Evolutionary conservation across 2,888 invertebrate genomes (phyloP).

Genomic region (Andrena bicolor): DNA sequence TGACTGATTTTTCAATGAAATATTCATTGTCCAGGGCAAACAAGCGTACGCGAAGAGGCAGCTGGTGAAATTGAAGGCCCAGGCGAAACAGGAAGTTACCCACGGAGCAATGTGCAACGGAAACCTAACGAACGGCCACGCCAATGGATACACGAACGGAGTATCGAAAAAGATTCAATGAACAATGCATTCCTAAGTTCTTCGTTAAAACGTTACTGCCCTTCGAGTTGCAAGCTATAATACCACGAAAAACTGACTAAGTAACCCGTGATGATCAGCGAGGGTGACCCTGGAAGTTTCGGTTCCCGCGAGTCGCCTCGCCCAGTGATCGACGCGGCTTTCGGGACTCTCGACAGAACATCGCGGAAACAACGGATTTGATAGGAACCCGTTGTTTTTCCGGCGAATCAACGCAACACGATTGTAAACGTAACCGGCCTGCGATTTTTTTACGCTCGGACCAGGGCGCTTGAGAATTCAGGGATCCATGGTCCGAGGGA

Average conservation of each 20-base stretch:
- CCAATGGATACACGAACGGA: constrained; percentile 80
- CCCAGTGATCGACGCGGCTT: constrained; percentile 1
- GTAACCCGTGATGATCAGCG: constrained; percentile 7
- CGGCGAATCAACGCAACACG: constrained; percentile 26
- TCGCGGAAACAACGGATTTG: constrained; percentile 15
- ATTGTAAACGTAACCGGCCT: constrained; percentile 54
- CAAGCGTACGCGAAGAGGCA: constrained; percentile 80
- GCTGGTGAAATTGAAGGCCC: constrained; percentile 68
- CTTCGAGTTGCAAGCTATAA: constrained; percentile 3
- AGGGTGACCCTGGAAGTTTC: constrained; percentile 7
- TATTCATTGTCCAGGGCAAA: constrained; percentile 77
- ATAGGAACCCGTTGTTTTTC: constrained; percentile 19
- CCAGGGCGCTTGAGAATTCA: constrained; percentile 16
- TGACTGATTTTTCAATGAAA: not conserved
- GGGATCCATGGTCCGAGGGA: constrained; percentile 40
- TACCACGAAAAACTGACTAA: constrained; percentile 4
- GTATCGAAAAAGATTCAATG: constrained; percentile 78
- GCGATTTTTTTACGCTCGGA: constrained; percentile 45
- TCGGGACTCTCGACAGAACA: not conserved
- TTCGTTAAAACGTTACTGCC: constrained; percentile 17
- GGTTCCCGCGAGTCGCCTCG: constrained; percentile 16
- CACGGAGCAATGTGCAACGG: constrained; percentile 61
- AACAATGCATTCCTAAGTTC: constrained; percentile 45
- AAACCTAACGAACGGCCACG: constrained; percentile 74
- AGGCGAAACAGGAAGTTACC: constrained; percentile 27